Conservation (phyloP, 2,888 invertebrate species). For the Pycnomerus fuliginosus region DNA sequence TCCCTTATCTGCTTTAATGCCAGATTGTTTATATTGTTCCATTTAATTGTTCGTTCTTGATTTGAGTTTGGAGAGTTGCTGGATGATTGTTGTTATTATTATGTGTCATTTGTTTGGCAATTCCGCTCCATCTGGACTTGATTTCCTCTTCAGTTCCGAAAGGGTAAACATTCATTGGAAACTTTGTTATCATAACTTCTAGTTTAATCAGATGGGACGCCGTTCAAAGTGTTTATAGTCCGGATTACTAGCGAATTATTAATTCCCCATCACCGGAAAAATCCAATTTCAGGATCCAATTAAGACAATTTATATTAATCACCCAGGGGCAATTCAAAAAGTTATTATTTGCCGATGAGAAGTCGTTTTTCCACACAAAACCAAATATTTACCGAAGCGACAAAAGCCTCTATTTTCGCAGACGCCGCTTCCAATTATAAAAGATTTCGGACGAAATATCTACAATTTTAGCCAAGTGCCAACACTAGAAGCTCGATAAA, state of each 20-base stretch:
- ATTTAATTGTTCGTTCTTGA: conserved; percentile 26
- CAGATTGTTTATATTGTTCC: conserved; percentile 27
- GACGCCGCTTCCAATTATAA: conserved; percentile 27
- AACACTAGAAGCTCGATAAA: conserved; percentile 23
- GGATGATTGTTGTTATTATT: conserved; percentile 22
- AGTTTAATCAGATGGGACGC: conserved; percentile 23
- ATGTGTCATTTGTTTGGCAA: conserved; percentile 22
- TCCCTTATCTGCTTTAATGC: conserved; percentile 25
- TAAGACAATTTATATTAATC: conserved; percentile 18
- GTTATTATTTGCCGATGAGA: conserved; percentile 14
- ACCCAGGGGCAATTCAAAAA: conserved; percentile 10
- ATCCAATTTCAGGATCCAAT: conserved; percentile 18
- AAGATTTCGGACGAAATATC: conserved; percentile 29
- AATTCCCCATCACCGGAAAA: conserved; percentile 16
- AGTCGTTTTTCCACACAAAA: conserved; percentile 16
- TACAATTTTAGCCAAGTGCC: conserved; percentile 23
- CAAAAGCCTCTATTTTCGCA: conserved; percentile 20
- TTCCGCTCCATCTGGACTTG: conserved; percentile 16
- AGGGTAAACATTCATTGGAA: conserved; percentile 20
- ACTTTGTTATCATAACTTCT: conserved; percentile 22
- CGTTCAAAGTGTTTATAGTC: conserved; percentile 20
- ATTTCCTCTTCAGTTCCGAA: conserved; percentile 17
- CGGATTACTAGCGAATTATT: conserved; percentile 17
- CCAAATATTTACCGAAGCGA: conserved; percentile 24
- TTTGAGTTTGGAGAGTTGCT: conserved; percentile 19